A percentile compares a stretch with the other conserved stretches of the same genome.
Evolutionary conservation across 2,888 invertebrate species (phyloP).

Genomic region (Candidula unifasciata): DNA sequence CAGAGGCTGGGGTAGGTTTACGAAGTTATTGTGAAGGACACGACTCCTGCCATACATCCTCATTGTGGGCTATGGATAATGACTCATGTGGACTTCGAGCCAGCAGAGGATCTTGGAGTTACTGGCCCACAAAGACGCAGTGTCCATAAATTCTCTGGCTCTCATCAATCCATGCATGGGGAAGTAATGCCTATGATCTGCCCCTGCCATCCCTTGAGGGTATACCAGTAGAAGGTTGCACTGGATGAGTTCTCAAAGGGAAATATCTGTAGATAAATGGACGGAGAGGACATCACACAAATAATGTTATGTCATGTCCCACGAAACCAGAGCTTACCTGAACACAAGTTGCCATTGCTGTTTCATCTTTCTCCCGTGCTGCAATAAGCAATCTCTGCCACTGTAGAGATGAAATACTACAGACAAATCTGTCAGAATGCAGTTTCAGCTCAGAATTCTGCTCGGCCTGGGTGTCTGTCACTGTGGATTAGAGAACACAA

Average conservation of each 20-base stretch:
- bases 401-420: conserved; percentile 64
- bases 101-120: too few relatives aligned
- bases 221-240: background rate
- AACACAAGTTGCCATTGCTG: conserved; percentile 28
- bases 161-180: too few relatives aligned
- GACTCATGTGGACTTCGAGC: too few relatives aligned
- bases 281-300: background rate
- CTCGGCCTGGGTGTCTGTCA: background rate
- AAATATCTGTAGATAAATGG: background rate
- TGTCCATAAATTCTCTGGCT: too few relatives aligned
- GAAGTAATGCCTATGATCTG: too few relatives aligned
- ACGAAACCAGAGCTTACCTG: conserved; percentile 4
- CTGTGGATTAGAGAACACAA: background rate
- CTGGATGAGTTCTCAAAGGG: background rate
- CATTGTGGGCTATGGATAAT: too few relatives aligned
- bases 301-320: too few relatives aligned
- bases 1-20: too few relatives aligned
- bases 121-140: too few relatives aligned
- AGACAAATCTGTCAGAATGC: conserved; percentile 65
- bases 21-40: too few relatives aligned
- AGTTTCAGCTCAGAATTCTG: conserved; percentile 53
- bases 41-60: too few relatives aligned
- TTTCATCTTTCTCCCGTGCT: conserved; percentile 58
- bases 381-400: conserved; percentile 71
- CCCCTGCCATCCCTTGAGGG: too few relatives aligned